Evolutionary conservation across 2,888 invertebrate species (phyloP).

Genomic region (Corythucha ciliata): DNA sequence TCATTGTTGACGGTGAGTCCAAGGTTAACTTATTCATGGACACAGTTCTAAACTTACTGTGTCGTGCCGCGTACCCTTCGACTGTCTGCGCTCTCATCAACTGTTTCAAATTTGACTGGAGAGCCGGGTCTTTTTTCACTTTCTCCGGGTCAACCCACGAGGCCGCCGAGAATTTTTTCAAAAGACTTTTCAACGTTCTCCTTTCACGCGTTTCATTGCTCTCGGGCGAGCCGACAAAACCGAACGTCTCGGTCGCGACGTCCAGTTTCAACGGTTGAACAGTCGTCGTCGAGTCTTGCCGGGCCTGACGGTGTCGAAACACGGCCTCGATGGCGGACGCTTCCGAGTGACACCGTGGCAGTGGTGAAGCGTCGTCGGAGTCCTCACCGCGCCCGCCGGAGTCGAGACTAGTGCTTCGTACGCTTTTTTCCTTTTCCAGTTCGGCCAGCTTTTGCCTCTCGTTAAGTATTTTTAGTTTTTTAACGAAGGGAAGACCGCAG

Average conservation of each 20-base stretch:
- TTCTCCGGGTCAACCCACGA: conserved; percentile 31
- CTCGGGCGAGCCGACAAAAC: conserved; percentile 45
- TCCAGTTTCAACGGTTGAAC: neutral
- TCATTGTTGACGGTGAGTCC: too few species aligned
- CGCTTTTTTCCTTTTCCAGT: conserved; percentile 53
- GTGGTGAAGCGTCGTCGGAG: conserved; percentile 15
- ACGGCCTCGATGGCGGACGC: conserved; percentile 62
- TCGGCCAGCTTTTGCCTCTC: conserved; percentile 78
- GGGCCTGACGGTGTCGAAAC: conserved; percentile 25
- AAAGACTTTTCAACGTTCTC: conserved; percentile 70
- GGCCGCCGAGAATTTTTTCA: conserved; percentile 71
- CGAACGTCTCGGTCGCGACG: conserved; percentile 11
- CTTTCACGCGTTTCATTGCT: conserved; percentile 76
- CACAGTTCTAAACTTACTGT: conserved; percentile 77
- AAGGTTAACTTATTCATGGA: too few species aligned
- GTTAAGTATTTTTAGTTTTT: conserved; percentile 77
- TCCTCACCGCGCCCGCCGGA: conserved; percentile 45
- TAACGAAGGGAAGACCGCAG: conserved; percentile 75
- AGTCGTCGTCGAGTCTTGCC: conserved; percentile 12
- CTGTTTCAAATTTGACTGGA: conserved; percentile 50
- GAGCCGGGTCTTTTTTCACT: conserved; percentile 32
- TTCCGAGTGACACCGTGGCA: conserved; percentile 64
- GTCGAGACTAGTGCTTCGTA: conserved; percentile 73
- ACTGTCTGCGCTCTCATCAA: conserved; percentile 72
- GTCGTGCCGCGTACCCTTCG: conserved; percentile 80